phyloP scores from a whole-genome alignment of 2,888 invertebrate genomes.

The Aleiodes testaceus region DNA sequence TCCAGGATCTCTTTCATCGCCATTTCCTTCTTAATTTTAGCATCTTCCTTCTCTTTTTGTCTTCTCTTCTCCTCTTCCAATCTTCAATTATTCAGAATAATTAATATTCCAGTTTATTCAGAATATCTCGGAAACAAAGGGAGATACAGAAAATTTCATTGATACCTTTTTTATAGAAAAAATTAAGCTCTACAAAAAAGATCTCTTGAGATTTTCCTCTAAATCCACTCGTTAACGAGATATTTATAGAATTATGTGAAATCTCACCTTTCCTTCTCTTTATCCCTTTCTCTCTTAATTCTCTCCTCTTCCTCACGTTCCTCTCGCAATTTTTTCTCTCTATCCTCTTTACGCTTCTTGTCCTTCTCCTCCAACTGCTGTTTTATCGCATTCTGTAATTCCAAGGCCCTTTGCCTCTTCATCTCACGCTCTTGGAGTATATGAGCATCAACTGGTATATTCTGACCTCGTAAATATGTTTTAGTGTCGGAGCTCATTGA shows the following conservation, averaged over 20 bases:
- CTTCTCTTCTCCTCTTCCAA: slow-evolving; percentile 82
- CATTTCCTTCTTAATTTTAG: slow-evolving; percentile 83
- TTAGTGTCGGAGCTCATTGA: slow-evolving; percentile 69
- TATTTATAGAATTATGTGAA: not conserved
- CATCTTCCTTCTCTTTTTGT: slow-evolving; percentile 80
- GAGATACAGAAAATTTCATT: no score
- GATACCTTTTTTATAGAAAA: no score
- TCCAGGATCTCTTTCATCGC: slow-evolving; percentile 84
- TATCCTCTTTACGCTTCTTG: slow-evolving; percentile 82
- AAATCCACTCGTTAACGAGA: no score
- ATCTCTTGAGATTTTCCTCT: no score
- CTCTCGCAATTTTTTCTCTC: slow-evolving; percentile 82
- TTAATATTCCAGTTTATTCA: not conserved
- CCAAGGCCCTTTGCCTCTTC: slow-evolving; percentile 86
- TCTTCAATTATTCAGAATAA: slow-evolving; percentile 49
- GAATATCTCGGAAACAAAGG: not conserved
- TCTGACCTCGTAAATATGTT: slow-evolving; percentile 88
- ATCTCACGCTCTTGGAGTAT: slow-evolving; percentile 87
- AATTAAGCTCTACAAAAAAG: no score
- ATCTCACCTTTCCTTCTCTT: slow-evolving; percentile 63
- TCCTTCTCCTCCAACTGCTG: slow-evolving; percentile 90
- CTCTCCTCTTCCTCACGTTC: slow-evolving; percentile 88
- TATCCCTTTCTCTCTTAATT: slow-evolving; percentile 81
- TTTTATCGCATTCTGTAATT: slow-evolving; percentile 89
- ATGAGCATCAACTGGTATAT: slow-evolving; percentile 86